Conservation (phyloP, 2,888 invertebrate species). For the Carabus problematicus region DNA sequence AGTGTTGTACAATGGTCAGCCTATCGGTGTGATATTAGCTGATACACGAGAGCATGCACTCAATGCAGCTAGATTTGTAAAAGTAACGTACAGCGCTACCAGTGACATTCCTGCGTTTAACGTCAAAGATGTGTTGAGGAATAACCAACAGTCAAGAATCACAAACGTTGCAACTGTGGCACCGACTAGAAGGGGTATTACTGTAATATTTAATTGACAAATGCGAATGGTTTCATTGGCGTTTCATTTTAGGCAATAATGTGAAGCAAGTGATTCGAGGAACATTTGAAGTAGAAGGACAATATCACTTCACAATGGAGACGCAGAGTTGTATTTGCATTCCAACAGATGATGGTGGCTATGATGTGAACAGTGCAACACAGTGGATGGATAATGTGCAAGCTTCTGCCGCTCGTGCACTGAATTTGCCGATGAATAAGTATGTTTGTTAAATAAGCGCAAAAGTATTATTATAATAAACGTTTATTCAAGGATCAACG, state of each 20-base stretch:
- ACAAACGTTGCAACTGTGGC: constrained; percentile 16
- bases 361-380: constrained; percentile 65
- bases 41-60: constrained; percentile 50
- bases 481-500: constrained; percentile 70
- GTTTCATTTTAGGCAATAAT: constrained; percentile 53
- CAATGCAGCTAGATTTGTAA: constrained; percentile 51
- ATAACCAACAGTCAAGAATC: constrained; percentile 12
- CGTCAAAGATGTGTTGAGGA: constrained; percentile 26
- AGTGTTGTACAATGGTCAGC: constrained; percentile 58
- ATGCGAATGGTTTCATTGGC: background rate
- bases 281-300: constrained; percentile 63
- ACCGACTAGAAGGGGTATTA: constrained; percentile 28
- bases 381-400: constrained; percentile 69
- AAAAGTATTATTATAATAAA: background rate
- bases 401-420: constrained; percentile 60
- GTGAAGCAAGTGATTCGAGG: constrained; percentile 65
- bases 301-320: constrained; percentile 80
- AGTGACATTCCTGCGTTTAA: constrained; percentile 16
- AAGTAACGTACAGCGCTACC: constrained; percentile 50
- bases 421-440: constrained; percentile 66
- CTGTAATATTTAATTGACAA: background rate
- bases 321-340: constrained; percentile 67
- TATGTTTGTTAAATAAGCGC: constrained; percentile 50
- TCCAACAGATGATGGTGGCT: constrained; percentile 69
- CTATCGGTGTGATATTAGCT: constrained; percentile 59